These are phyloP conservation scores for Dryadula phaetusa DNA, from an alignment of 2,888 invertebrate genomes.

Conservation along the genomic window DNA sequence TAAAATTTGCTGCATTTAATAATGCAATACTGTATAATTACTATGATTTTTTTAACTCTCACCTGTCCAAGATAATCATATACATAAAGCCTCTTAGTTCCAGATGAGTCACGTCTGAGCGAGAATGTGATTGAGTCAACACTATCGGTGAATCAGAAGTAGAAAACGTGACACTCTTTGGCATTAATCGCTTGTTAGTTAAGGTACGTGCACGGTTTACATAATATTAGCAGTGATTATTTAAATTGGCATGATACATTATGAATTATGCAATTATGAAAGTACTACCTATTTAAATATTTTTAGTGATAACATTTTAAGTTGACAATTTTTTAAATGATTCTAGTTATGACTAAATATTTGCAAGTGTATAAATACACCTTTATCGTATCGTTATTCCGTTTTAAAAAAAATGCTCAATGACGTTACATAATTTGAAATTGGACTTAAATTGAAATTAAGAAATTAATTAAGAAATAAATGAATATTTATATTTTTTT, in stretches of 20 bases:
- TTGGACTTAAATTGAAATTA: too few relatives aligned
- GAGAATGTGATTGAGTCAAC: slow-evolving; percentile 42
- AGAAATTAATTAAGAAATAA: too few relatives aligned
- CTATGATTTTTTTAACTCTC: neutral
- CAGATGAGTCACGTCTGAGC: slow-evolving; percentile 40
- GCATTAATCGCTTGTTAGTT: slow-evolving; percentile 31
- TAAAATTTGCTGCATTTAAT: too few relatives aligned
- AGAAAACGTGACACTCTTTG: slow-evolving; percentile 33
- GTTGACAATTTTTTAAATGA: too few relatives aligned
- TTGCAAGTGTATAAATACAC: too few relatives aligned
- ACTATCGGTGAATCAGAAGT: slow-evolving; percentile 43
- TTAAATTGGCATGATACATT: neutral
- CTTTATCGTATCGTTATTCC: too few relatives aligned
- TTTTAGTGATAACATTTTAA: too few relatives aligned
- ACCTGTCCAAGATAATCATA: slow-evolving; percentile 15
- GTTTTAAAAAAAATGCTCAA: too few relatives aligned
- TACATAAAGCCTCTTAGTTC: slow-evolving; percentile 25
- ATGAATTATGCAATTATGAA: neutral
- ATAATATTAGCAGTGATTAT: slow-evolving; percentile 23
- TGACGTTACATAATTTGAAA: too few relatives aligned
- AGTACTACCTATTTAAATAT: too few relatives aligned
- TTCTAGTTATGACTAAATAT: too few relatives aligned
- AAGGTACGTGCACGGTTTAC: slow-evolving; percentile 30
- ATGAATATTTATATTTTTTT: neutral
- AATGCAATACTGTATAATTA: too few relatives aligned